Base-by-base conservation (phyloP, 2,797 vertebrate species). In the Hydrolagus colliei region DNA sequence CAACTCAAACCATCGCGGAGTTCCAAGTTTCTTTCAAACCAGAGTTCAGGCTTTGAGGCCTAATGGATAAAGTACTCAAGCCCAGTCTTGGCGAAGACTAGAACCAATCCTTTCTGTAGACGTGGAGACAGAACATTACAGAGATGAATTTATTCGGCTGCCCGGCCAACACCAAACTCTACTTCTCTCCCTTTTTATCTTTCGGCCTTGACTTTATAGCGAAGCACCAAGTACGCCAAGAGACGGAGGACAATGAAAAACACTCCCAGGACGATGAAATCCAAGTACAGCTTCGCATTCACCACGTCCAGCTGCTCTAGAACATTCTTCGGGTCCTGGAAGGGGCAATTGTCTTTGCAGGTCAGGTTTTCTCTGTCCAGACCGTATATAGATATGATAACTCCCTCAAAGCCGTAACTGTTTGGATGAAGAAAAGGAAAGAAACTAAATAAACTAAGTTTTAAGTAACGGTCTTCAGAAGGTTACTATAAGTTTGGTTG, bases 351-450 rank as follows among this genome's bases (percentile, higher is more conserved):
- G 0, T 91, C 86, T 10, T 94, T 93, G 91, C 98, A 99, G 86
- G 96, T 94, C 89, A 99, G 91, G 86, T 97, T 95, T 3, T 94
- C 95, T 0, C 98, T 95, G 88, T 97, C 97, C 97, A 99, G 96
- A 86, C 97, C 97, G 1, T 99, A 99, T 91, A 99, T 98, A 35
- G 97, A 97, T 85, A 99, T 95, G 87, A 99, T 97, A 87, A 98
- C 95, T 0, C 98, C 98, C 89, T 99, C 98, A 22, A 99, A 99
- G 90, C 98, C 97, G 3, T 99, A 99, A 91, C 98, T 99, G 89
- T 16, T 7, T 62, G 32, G 72, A 16, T 16, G 86, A 27, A 63
- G 16, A 72, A 85, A 41, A 67, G 59, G 41, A 85, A 73, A 86
- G 62, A 59, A 27, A 52, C 32, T 12, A 80, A 41, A 80, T 7